Evolutionary conservation across 64 coral and sea anemone species (phyloP).

Genomic region (Dendronephthya gigantea): DNA sequence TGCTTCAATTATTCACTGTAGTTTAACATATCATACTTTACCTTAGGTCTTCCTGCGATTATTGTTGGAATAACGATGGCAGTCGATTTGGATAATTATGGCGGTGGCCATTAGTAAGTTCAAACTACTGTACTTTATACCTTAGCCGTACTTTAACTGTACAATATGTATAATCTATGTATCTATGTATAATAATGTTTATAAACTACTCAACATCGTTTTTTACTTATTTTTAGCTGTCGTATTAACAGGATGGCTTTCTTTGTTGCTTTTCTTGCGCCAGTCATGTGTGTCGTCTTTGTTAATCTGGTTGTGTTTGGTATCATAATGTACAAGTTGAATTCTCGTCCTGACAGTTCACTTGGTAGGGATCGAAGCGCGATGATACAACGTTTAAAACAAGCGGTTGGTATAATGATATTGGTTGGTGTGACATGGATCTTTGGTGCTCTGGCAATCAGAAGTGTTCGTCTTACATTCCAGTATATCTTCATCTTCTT

Average conservation of each 20-base stretch:
- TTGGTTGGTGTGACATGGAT: slow-evolving; percentile 86
- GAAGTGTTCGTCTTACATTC: slow-evolving; percentile 60
- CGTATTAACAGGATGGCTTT: slow-evolving; percentile 72
- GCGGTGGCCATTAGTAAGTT: slow-evolving; percentile 93
- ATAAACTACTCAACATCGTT: background rate
- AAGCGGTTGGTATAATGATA: slow-evolving; percentile 87
- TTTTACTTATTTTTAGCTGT: slow-evolving; percentile 51
- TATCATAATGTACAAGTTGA: slow-evolving; percentile 95
- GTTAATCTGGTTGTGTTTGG: slow-evolving; percentile 64
- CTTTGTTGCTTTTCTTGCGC: slow-evolving; percentile 64
- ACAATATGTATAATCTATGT: background rate
- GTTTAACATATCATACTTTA: background rate
- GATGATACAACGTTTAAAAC: slow-evolving; percentile 59
- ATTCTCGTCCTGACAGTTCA: slow-evolving; percentile 60
- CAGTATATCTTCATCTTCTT: slow-evolving; percentile 71
- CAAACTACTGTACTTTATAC: too few relatives aligned
- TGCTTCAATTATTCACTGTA: background rate
- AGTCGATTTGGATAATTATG: slow-evolving; percentile 64
- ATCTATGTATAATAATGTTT: background rate
- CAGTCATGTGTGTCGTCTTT: slow-evolving; percentile 58
- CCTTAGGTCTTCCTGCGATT: slow-evolving; percentile 58
- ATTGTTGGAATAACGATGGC: slow-evolving; percentile 63
- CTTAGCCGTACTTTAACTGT: too few relatives aligned
- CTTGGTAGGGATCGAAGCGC: slow-evolving; percentile 56
- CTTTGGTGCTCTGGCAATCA: slow-evolving; percentile 78